Evolutionary conservation across 2,113 vertebrate species (phyloP).

Genomic region (Steatornis caripensis): DNA sequence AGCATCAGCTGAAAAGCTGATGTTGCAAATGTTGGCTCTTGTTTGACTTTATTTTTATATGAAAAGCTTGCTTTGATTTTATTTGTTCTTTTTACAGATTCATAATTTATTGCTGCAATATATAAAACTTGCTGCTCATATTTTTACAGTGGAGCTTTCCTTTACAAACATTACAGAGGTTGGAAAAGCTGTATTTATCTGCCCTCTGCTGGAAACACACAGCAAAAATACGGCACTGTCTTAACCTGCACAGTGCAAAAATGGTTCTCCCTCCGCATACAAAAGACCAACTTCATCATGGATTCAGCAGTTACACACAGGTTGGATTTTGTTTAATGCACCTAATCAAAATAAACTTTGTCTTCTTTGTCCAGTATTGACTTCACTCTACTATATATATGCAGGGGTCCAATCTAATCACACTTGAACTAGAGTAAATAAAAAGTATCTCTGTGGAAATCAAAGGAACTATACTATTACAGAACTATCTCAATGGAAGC

Average conservation of each 20-base stretch:
- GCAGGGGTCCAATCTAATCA: not conserved
- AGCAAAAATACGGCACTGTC: not conserved
- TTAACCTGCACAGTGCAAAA: not conserved
- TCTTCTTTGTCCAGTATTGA: not conserved
- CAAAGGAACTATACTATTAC: not conserved
- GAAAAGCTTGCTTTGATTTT: not conserved
- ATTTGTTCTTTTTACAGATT: not conserved
- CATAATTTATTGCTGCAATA: not conserved
- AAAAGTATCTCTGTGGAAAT: not conserved
- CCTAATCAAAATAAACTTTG: not conserved
- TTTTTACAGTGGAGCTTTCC: not conserved
- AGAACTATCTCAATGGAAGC: not conserved
- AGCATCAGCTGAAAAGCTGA: not conserved
- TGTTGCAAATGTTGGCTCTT: not conserved
- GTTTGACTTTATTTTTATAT: not conserved
- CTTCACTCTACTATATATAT: not conserved
- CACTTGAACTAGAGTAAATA: not conserved
- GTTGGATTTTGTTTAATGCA: not conserved
- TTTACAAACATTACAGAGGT: not conserved
- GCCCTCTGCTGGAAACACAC: constrained; percentile 50
- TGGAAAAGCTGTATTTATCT: not conserved
- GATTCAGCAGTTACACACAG: not conserved
- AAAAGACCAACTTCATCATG: not conserved
- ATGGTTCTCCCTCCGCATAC: not conserved
- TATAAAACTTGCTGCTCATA: not conserved